Evolutionary conservation across 2,888 invertebrate genomes (phyloP), one percentile per base, ranked within the genome.

Genomic region (Pammene aurita): DNA sequence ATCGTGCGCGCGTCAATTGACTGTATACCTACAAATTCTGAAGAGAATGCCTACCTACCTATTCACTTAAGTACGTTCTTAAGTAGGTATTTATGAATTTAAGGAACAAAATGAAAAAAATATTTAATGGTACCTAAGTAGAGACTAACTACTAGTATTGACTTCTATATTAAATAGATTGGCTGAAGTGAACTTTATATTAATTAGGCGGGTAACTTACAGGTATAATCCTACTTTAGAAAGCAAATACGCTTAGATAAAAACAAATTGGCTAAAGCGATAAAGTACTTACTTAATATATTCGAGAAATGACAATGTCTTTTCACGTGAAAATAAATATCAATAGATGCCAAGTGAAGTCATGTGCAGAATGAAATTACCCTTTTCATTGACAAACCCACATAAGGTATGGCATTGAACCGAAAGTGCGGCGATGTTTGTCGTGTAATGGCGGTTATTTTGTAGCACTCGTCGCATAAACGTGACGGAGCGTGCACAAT

Each of bases 401-500:
- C 60, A 57, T 66, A 63, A 71, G 64, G 70, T 63, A 60, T 63
- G 44, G 58, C 70, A 67, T 46, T 71, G 71, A 60, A 69, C 69
- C 69, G 69, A 69, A 77, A 79, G 75, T 75, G 76, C 74, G 77
- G 80, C 76, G 76, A 82, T 80, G 84, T 88, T 86, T 85, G 84
- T 83, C 81, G 81, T 78, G 80, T 87, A 84, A 87, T 84, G 77
- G 80, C 82, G 82, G 81, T 86, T 88, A 89, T 89, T 88, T 87
- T 88, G 88, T 88, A 84, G 87, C 87, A 88, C 87, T 88, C 84
- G 82, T 86, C 82, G 80, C 77, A 84, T 83, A 86, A 88, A 89
- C 87, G 86, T 88, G 87, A 86, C 85, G 81, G 80, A 85, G 85
- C 82, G 84, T 77, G 82, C 80, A 89, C 87, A 89, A 89, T 88